These are phyloP conservation scores for Ia io DNA, from an alignment of 2,113 vertebrate genomes.

Conservation along the genomic window DNA sequence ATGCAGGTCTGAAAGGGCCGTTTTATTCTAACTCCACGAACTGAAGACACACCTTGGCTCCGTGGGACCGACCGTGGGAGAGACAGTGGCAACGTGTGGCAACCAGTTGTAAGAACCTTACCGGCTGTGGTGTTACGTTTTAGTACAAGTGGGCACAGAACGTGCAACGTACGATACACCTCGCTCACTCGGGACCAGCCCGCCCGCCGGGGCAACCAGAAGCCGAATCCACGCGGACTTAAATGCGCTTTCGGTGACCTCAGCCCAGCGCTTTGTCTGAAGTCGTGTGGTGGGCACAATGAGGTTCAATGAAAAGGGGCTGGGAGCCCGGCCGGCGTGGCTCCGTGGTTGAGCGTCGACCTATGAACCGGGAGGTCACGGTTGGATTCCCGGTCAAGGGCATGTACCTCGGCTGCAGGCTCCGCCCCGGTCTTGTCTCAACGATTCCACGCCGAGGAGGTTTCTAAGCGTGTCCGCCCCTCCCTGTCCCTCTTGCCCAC, in stretches of 20 bases:
- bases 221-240: background rate
- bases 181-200: background rate
- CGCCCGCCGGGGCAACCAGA: background rate
- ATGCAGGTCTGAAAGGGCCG: background rate
- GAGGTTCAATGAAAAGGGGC: too few relatives aligned
- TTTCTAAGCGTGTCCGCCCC: background rate
- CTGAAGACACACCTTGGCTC: too few relatives aligned
- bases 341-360: too few relatives aligned
- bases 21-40: background rate
- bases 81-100: too few relatives aligned
- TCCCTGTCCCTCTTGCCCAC: background rate
- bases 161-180: background rate
- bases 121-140: background rate
- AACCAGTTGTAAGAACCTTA: background rate
- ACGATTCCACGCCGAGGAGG: background rate
- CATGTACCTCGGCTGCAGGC: too few relatives aligned
- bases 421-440: background rate
- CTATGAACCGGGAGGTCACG: too few relatives aligned
- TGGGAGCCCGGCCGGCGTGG: too few relatives aligned
- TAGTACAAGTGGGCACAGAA: background rate
- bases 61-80: too few relatives aligned
- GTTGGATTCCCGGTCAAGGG: too few relatives aligned
- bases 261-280: background rate
- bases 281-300: accelerated
- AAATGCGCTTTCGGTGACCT: background rate